These are phyloP conservation scores for Numenius phaeopus DNA, from an alignment of 2,797 vertebrate species.

Conservation along the genomic window DNA sequence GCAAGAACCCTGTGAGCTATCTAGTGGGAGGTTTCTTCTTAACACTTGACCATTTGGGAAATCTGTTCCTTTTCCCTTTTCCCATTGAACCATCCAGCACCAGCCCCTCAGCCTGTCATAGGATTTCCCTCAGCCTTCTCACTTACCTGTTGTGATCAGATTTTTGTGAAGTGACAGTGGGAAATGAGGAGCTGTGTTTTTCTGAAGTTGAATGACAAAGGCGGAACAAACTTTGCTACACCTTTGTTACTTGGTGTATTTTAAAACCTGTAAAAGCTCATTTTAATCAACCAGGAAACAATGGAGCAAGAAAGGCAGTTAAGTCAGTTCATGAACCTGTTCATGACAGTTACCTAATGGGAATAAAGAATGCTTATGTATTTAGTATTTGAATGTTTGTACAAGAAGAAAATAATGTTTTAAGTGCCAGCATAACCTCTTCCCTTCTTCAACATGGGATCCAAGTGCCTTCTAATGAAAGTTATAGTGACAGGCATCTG, in stretches of 20 bases:
- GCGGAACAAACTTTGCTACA: neutral
- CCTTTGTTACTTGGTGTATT: neutral
- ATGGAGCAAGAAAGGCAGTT: neutral
- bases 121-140: neutral
- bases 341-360: neutral
- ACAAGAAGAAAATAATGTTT: neutral
- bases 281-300: neutral
- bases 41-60: neutral
- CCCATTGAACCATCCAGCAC: neutral
- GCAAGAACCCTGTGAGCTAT: constrained; percentile 43
- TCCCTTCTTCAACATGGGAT: neutral
- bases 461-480: neutral
- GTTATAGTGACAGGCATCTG: neutral
- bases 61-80: neutral
- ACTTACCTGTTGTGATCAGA: neutral
- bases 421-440: neutral
- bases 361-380: neutral
- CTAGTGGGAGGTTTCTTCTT: constrained; percentile 49
- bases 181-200: neutral
- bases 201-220: neutral
- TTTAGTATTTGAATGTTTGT: neutral
- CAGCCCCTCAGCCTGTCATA: neutral
- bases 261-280: neutral
- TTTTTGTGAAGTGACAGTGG: neutral
- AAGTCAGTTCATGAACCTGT: neutral